Evolutionary conservation across 2,888 invertebrate genomes (phyloP).

Genomic region (Agrochola lychnidis): DNA sequence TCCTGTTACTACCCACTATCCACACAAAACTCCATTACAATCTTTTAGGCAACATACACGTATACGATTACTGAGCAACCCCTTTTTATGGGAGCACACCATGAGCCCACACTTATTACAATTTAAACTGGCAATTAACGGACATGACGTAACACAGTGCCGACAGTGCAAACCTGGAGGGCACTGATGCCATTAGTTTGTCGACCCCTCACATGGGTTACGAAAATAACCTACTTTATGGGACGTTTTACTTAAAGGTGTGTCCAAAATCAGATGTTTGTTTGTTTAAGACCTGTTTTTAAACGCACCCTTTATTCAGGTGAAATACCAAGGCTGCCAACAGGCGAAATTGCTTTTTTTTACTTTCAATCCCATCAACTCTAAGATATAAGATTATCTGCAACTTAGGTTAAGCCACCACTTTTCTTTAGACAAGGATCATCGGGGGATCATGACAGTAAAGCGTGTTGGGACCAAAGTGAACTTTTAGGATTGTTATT

Average conservation of each 20-base stretch:
- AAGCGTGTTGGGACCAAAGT: background rate
- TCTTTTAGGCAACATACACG: slow-evolving; percentile 47
- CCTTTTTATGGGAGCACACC: slow-evolving; percentile 27
- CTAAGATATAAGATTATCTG: background rate
- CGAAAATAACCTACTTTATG: slow-evolving; percentile 16
- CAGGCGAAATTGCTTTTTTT: slow-evolving; percentile 12
- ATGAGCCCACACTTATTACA: slow-evolving; percentile 24
- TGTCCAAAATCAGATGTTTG: slow-evolving; percentile 6
- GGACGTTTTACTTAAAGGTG: slow-evolving; percentile 6
- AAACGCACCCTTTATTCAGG: background rate
- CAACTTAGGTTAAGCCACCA: background rate
- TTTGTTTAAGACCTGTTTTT: slow-evolving; percentile 10
- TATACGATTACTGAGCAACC: slow-evolving; percentile 47
- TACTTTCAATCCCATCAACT: background rate
- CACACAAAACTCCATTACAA: slow-evolving; percentile 52
- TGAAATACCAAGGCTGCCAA: background rate
- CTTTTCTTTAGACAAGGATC: background rate
- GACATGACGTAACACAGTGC: slow-evolving; percentile 33
- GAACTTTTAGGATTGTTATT: background rate
- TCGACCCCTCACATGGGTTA: slow-evolving; percentile 13
- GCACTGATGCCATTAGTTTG: slow-evolving; percentile 20
- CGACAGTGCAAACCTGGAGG: slow-evolving; percentile 11
- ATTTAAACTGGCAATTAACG: slow-evolving; percentile 42
- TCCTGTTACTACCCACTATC: slow-evolving; percentile 35
- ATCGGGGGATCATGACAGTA: background rate